Conservation (phyloP, 2,113 vertebrate genomes). For the Charadrius vociferus region DNA sequence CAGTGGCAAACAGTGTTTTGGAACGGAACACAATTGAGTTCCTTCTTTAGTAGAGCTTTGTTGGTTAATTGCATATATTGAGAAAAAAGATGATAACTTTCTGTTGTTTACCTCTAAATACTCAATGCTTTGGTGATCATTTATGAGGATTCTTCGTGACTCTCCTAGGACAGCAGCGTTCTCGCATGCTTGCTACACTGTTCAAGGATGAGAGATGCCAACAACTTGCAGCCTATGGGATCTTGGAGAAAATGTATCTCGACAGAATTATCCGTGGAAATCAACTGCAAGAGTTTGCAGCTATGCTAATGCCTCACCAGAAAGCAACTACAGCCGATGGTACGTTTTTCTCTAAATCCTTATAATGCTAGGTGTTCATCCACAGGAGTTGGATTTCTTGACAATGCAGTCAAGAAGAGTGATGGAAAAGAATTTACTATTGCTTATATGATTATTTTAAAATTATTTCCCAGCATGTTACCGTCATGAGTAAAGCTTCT, state of each 20-base stretch:
- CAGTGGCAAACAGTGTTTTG: neutral
- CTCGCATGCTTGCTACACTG: constrained; percentile 96
- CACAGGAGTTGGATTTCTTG: neutral
- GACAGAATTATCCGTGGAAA: constrained; percentile 97
- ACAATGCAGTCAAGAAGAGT: neutral
- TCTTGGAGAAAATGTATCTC: constrained; percentile 98
- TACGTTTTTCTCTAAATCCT: constrained; percentile 43
- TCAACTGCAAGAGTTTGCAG: constrained; percentile 96
- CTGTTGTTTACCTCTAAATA: neutral
- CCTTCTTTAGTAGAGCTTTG: neutral
- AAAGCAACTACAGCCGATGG: constrained; percentile 98
- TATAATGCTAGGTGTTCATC: neutral
- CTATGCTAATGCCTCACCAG: constrained; percentile 98
- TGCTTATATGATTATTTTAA: neutral
- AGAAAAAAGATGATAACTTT: neutral
- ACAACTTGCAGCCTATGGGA: constrained; percentile 96
- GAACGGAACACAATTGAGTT: neutral
- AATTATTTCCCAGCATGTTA: neutral
- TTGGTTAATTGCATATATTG: neutral
- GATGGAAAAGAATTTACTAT: neutral
- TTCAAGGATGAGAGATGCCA: constrained; percentile 99
- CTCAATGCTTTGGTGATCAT: neutral
- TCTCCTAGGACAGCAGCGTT: constrained; percentile 91
- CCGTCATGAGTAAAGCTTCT: neutral
- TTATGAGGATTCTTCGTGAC: neutral